These are phyloP conservation scores for Drosophila hawaiiensis DNA, from an alignment of 2,888 invertebrate genomes.

Conservation along the genomic window DNA sequence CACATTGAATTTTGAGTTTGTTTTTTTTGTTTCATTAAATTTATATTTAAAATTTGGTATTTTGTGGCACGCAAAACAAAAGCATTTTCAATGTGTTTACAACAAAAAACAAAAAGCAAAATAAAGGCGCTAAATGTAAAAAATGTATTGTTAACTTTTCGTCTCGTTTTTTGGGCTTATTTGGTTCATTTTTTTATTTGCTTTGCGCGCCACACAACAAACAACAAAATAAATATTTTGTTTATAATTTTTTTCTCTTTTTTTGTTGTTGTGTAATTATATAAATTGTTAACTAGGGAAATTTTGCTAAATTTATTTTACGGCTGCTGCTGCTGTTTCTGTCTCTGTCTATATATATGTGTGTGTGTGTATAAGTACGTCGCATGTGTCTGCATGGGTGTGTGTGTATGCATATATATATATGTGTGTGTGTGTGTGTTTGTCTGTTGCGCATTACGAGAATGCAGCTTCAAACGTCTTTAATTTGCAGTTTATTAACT, in stretches of 20 bases:
- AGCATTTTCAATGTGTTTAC: constrained; percentile 9
- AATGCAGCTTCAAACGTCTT: constrained; percentile 78
- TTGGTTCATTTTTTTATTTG: constrained; percentile 1
- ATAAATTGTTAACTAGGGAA: constrained; percentile 72
- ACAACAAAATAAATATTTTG: constrained; percentile 36
- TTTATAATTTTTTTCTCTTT: constrained; percentile 21
- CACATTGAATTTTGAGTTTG: constrained; percentile 40
- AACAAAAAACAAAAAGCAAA: constrained; percentile 15
- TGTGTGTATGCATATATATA: constrained; percentile 22
- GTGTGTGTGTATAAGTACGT: constrained; percentile 63
- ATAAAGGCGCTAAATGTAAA: constrained; percentile 12
- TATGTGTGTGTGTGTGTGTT: constrained; percentile 19
- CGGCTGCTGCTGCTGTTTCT: constrained; percentile 47
- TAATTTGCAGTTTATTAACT: constrained; percentile 77
- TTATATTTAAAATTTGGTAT: constrained; percentile 1
- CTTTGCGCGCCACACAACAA: constrained; percentile 37
- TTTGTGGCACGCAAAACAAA: constrained; percentile 45
- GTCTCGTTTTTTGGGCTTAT: background rate
- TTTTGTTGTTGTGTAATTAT: constrained; percentile 34
- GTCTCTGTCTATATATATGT: constrained; percentile 17
- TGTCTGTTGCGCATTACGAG: constrained; percentile 63
- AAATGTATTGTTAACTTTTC: constrained; percentile 18
- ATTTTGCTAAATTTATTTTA: constrained; percentile 69
- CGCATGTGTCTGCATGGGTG: constrained; percentile 41
- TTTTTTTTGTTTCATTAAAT: background rate